Evolutionary conservation across 2,113 vertebrate species (phyloP), one percentile per base, ranked within the genome.

Genomic region (Catharus fuscescens): DNA sequence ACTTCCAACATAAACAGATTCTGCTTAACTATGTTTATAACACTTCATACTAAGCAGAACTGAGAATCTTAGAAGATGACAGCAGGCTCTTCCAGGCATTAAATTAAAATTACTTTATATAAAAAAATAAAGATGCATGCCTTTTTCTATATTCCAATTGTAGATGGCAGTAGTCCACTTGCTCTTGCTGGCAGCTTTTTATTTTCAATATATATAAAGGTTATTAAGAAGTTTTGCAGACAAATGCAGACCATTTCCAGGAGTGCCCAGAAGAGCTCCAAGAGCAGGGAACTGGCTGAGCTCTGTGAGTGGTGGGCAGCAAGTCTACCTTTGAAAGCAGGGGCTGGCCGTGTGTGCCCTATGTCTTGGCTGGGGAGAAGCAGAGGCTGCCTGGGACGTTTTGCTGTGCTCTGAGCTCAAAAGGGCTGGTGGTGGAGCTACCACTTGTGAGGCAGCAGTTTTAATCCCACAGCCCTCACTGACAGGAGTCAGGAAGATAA

Each of bases 1-100:
- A 78, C 23, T 84, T 92, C 86, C 86, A 92, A 64, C 23, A 42
- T 81, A 71, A 97, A 74, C 60, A 92, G 36, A 79, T 92, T 80
- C 65, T 74, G 36, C 65, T 73, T 74, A 81, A 31, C 29, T 15
- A 17, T 74, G 52, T 73, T 88, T 83, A 57, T 64, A 64, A 45
- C 3, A 1, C 19, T 60, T 81, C 8, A 25, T 42, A 48, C 25
- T 15, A 60, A 1, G 5, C 44, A 84, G 77, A 83, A 53, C 57
- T 47, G 24, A 78, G 61, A 86, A 67, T 38, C 18, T 72, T 76
- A 71, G 65, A 86, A 88, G 32, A 83, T 14, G 36, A 64, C 25
- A 74, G 12, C 4, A 62, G 31, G 5, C 5, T 65, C 9, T 84
- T 92, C 10, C 42, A 80, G 28, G 26, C 8, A 82, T 76, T 28